phyloP scores from a whole-genome alignment of 2,888 invertebrate genomes.

The Cephus runcator region DNA sequence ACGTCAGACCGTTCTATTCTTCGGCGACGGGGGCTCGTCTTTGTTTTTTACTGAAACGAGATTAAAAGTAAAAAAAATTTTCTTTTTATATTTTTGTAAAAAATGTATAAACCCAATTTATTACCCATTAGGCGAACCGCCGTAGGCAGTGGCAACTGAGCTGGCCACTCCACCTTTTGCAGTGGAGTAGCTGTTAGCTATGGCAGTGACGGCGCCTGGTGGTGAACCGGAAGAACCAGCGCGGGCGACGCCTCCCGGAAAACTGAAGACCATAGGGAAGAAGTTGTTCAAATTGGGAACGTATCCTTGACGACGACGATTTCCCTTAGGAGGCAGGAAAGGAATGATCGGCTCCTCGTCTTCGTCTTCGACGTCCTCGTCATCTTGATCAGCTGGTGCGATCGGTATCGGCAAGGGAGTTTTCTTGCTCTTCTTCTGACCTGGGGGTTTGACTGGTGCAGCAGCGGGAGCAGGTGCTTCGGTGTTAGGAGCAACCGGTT shows the following conservation, averaged over 20 bases:
- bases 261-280: conserved; percentile 75
- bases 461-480: conserved; percentile 9
- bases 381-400: conserved; percentile 65
- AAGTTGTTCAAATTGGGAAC: conserved; percentile 67
- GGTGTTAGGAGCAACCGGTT: conserved; percentile 3
- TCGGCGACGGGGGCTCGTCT: conserved; percentile 35
- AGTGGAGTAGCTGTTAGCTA: conserved; percentile 80
- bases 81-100: not conserved
- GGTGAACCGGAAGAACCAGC: conserved; percentile 59
- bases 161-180: conserved; percentile 78
- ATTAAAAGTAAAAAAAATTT: not conserved
- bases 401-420: conserved; percentile 30
- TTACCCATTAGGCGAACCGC: conserved; percentile 69
- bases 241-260: conserved; percentile 65
- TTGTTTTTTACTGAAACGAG: conserved; percentile 40
- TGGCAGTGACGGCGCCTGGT: conserved; percentile 74
- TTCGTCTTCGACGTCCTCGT: conserved; percentile 66
- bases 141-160: conserved; percentile 79
- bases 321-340: conserved; percentile 45
- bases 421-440: conserved; percentile 48
- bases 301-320: conserved; percentile 59
- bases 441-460: conserved; percentile 13
- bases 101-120: not conserved
- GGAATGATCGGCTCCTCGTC: conserved; percentile 46
- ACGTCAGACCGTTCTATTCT: conserved; percentile 29